These are phyloP conservation scores for Cyclargus thomasi DNA, from an alignment of 1,140 invertebrate species.

Conservation along the genomic window DNA sequence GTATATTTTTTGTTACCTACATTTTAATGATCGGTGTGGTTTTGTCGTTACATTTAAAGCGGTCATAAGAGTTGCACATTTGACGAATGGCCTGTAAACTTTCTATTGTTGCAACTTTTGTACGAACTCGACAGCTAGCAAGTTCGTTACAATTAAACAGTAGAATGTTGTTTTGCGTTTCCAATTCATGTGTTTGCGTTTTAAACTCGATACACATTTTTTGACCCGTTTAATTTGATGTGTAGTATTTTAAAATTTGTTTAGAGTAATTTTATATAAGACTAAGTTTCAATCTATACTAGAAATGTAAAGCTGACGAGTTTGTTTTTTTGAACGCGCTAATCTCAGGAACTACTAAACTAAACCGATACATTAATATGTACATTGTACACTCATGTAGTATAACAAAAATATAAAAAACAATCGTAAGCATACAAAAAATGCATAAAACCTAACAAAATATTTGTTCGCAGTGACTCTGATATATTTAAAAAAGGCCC, in stretches of 20 bases:
- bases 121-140: slow-evolving; percentile 13
- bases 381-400: not conserved
- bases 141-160: slow-evolving; percentile 17
- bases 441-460: slow-evolving; percentile 13
- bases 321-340: too few species aligned
- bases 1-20: too few species aligned
- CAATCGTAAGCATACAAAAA: not conserved
- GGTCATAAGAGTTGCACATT: slow-evolving; percentile 14
- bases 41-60: too few species aligned
- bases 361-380: too few species aligned
- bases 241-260: not conserved
- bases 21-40: too few species aligned
- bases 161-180: not conserved
- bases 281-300: too few species aligned
- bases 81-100: slow-evolving; percentile 19
- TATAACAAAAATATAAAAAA: too few species aligned
- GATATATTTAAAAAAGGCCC: slow-evolving; percentile 33
- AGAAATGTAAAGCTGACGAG: too few species aligned
- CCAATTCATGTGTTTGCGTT: slow-evolving; percentile 10
- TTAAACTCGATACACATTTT: not conserved
- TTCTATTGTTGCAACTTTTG: slow-evolving; percentile 20
- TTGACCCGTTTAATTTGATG: not conserved
- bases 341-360: too few species aligned
- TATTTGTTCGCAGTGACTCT: slow-evolving; percentile 23
- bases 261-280: too few species aligned